phyloP scores from a whole-genome alignment of 2,113 vertebrate genomes.

The Oceanites oceanicus region DNA sequence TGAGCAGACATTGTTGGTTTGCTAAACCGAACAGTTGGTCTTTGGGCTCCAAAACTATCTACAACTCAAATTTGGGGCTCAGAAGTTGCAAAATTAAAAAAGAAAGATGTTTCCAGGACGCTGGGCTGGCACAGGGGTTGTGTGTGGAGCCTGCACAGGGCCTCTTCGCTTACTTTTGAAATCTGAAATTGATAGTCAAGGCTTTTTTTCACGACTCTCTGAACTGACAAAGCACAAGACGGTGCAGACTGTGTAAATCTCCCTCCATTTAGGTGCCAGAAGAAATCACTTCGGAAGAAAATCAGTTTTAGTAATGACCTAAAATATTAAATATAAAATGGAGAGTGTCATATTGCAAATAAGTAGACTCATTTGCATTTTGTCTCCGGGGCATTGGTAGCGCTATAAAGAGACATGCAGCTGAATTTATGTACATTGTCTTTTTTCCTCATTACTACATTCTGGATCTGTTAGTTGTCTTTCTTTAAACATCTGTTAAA shows the following conservation, averaged over 20 bases:
- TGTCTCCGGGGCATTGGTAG: constrained; percentile 59
- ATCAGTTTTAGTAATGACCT: constrained; percentile 57
- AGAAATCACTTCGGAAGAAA: constrained; percentile 63
- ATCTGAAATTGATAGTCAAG: constrained; percentile 42
- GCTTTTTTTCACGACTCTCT: constrained; percentile 5
- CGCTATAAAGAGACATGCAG: constrained; percentile 45
- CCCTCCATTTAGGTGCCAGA: constrained; percentile 57
- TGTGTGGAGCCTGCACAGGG: constrained; percentile 30
- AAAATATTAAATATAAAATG: constrained; percentile 69
- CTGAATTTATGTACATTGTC: constrained; percentile 66
- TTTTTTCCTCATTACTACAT: constrained; percentile 69
- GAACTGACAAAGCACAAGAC: constrained; percentile 43
- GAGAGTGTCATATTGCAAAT: constrained; percentile 63
- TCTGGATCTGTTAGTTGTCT: constrained; percentile 76
- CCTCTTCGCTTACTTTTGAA: constrained; percentile 33
- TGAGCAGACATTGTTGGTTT: constrained; percentile 82
- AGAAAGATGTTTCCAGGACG: constrained; percentile 47
- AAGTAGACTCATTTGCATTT: constrained; percentile 67
- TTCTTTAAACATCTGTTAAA: constrained; percentile 82
- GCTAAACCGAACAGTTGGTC: constrained; percentile 80
- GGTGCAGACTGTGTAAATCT: constrained; percentile 36
- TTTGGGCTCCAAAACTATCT: constrained; percentile 72
- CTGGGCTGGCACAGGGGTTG: constrained; percentile 3
- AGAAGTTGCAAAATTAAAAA: constrained; percentile 63
- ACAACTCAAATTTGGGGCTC: constrained; percentile 71